Base-by-base conservation (phyloP, 2,113 vertebrate species). In the Macrotis lagotis region DNA sequence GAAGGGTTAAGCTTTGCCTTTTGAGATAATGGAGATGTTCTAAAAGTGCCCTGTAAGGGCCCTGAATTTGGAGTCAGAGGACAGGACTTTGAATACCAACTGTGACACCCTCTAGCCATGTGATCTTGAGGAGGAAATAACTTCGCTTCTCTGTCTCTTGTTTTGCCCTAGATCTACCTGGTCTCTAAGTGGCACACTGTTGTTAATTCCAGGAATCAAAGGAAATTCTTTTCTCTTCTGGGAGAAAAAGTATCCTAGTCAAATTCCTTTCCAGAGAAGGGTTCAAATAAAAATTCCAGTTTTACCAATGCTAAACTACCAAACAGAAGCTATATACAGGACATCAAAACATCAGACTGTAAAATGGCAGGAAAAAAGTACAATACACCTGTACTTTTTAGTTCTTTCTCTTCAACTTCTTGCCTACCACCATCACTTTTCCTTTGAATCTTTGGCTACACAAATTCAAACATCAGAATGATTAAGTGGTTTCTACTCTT, bases 131-230 rank as follows among this genome's bases (percentile, higher is more conserved):
- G 37, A 44, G 59, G 12, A 22, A n/a, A 8, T 22, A 14, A 83
- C 66, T 83, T 83, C n/a, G 66, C 16, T 22, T 83, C 66, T 83
- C 66, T 66, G 55, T 44, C 5, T 8, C 66, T 83, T 19, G 22
- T 16, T n/a, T 83, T 83, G n/a, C 4, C 44, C 66, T 44, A 83
- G 44, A 83, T 83, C n/a, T 44, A n/a, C n/a, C 5, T 83, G 37
- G 66, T 83, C 91, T 93, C 74, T 44, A 44, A 83, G 66, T 14
- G 16, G 37, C 66, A 74, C 16, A 74, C 1, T 47, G 93, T 47
- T 49, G 52, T 89, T 89, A 96, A 90, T 91, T 92, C n/a, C 74
- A 95, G n/a, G 0, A 12, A 91, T 66, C 92, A 90, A 91, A 22
- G 48, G 31, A 93, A 91, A 26, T 12, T 91, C 31, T 90, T 94